Conservation (phyloP, 2,797 vertebrate species). For the Tragopan temminckii region DNA sequence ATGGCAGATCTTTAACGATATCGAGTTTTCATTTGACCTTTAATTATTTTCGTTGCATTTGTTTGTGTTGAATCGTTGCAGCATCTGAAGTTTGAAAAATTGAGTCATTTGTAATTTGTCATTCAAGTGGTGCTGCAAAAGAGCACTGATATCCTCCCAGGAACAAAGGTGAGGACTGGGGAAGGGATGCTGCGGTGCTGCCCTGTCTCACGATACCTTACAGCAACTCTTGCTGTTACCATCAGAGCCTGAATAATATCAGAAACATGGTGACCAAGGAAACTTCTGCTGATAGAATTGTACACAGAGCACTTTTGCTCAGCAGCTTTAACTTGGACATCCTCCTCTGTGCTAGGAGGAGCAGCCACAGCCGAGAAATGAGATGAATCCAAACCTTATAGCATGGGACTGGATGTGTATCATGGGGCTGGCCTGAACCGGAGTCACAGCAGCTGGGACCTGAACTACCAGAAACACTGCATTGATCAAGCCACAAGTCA, state of each 20-base stretch:
- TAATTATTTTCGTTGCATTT: slow-evolving; percentile 50
- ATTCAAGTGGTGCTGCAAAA: not conserved
- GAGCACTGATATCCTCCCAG: not conserved
- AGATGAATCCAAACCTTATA: not conserved
- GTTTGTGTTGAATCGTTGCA: not conserved
- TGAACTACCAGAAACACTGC: not conserved
- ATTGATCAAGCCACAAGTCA: not conserved
- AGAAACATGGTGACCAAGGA: not conserved
- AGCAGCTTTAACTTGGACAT: not conserved
- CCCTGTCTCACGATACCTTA: not conserved
- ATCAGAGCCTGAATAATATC: not conserved
- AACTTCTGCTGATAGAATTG: not conserved
- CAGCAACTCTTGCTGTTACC: not conserved
- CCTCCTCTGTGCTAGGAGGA: not conserved
- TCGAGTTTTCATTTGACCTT: not conserved
- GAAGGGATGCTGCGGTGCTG: not conserved
- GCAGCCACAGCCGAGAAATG: not conserved
- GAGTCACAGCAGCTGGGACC: not conserved
- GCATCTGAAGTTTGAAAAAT: not conserved
- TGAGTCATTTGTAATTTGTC: slow-evolving; percentile 4
- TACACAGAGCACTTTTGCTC: not conserved
- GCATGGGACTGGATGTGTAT: not conserved
- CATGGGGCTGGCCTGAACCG: not conserved
- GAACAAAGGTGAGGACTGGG: not conserved
- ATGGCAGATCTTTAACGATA: slow-evolving; percentile 30